These are phyloP conservation scores for Glaucomys volans DNA, from an alignment of 2,113 vertebrate species.

Conservation along the genomic window DNA sequence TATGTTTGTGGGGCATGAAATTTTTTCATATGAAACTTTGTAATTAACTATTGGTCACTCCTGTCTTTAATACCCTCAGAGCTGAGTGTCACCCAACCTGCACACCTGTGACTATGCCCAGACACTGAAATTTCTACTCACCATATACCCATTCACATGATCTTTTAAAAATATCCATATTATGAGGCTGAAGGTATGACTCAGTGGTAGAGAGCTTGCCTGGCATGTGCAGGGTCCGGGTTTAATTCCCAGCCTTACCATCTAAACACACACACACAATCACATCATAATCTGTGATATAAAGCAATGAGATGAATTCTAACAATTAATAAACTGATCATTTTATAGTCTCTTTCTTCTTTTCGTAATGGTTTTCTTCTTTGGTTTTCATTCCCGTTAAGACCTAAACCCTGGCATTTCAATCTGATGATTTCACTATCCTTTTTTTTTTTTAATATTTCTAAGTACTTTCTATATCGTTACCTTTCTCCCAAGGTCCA, in stretches of 20 bases:
- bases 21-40: slow-evolving; percentile 25
- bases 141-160: neutral
- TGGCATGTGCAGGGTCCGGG: no score
- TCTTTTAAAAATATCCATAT: neutral
- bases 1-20: neutral
- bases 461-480: neutral
- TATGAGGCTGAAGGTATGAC: neutral
- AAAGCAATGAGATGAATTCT: slow-evolving; percentile 17
- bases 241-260: neutral
- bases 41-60: neutral
- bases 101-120: neutral
- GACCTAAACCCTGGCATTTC: neutral
- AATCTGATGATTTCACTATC: neutral
- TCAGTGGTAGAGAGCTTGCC: neutral
- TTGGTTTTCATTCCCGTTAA: slow-evolving; percentile 8
- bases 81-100: neutral
- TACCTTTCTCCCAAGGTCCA: neutral
- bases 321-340: neutral
- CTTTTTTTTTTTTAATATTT: neutral
- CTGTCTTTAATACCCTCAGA: neutral
- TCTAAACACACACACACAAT: neutral
- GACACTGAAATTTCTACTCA: slow-evolving; percentile 4
- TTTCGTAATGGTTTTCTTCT: neutral
- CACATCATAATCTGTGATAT: neutral
- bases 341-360: neutral